Evolutionary conservation across 2,113 vertebrate genomes (phyloP).

Genomic region (Malurus cyaneus): DNA sequence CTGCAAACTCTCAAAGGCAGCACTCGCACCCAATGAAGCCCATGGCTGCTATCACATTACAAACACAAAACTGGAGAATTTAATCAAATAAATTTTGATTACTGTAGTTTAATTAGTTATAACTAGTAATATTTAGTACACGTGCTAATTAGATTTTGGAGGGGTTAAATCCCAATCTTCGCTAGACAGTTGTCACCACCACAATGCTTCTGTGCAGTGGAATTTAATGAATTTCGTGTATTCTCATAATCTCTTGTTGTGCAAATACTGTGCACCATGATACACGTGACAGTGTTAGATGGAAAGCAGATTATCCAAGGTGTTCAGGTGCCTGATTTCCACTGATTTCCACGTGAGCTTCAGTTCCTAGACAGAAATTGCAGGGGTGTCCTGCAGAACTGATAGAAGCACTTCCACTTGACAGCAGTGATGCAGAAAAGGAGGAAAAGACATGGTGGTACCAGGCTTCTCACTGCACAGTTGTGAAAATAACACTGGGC

Average conservation of each 20-base stretch:
- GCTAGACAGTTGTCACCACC: not conserved
- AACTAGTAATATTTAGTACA: slow-evolving; percentile 57
- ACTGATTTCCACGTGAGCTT: not conserved
- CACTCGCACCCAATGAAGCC: not conserved
- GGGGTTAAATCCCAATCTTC: not conserved
- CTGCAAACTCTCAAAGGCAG: accelerated
- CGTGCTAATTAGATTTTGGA: slow-evolving; percentile 53
- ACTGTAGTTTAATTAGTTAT: slow-evolving; percentile 61
- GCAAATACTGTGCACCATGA: not conserved
- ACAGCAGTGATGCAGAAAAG: not conserved
- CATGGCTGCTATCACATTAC: not conserved
- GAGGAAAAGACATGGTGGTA: not conserved
- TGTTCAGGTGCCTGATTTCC: not conserved
- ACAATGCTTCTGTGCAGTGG: not conserved
- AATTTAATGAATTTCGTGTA: slow-evolving; percentile 23
- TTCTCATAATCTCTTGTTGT: slow-evolving; percentile 3
- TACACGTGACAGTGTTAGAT: not conserved
- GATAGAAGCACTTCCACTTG: not conserved
- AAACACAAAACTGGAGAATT: not conserved
- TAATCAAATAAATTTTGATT: slow-evolving; percentile 43
- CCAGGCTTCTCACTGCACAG: not conserved
- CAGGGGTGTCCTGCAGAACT: not conserved
- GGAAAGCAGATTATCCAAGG: not conserved
- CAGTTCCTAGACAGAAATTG: not conserved
- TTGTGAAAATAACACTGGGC: not conserved